phyloP scores from a whole-genome alignment of 2,888 invertebrate species.

The Ceriagrion tenellum region DNA sequence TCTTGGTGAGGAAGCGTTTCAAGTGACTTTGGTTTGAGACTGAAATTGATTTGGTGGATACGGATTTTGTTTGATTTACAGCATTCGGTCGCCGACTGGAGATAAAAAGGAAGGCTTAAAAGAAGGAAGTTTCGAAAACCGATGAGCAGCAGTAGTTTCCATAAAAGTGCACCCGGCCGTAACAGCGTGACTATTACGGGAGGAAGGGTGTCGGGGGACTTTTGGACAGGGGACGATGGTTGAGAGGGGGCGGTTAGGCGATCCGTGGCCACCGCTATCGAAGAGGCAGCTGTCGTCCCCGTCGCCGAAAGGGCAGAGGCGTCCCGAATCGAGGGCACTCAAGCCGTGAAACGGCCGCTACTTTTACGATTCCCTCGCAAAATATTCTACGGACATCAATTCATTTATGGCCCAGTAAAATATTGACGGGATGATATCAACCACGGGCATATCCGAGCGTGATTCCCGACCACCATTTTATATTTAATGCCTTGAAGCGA shows the following conservation, averaged over 20 bases:
- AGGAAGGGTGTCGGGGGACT: background rate
- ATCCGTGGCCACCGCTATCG: background rate
- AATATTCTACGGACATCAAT: constrained; percentile 8
- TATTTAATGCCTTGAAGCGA: background rate
- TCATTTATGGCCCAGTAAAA: constrained; percentile 14
- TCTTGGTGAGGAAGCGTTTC: too few species aligned
- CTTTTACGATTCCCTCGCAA: constrained; percentile 22
- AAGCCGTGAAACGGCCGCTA: background rate
- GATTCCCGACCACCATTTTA: background rate
- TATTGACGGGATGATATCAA: constrained; percentile 17
- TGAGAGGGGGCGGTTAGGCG: background rate
- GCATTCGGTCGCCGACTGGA: background rate
- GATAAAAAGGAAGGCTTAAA: background rate
- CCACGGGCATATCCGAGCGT: background rate
- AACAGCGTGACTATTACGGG: background rate
- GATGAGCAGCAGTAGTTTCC: background rate
- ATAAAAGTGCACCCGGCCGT: background rate
- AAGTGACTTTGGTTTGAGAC: too few species aligned
- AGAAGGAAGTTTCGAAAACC: background rate
- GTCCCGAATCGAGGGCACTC: background rate
- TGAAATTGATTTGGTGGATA: background rate
- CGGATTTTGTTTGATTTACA: background rate
- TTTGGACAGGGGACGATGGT: background rate
- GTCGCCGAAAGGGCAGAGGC: background rate
- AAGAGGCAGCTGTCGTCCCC: background rate